Percentiles rank a stretch among this genome's conserved stretches.
Conservation (phyloP, 2,797 vertebrate species). For the Brachymystax lenok region DNA sequence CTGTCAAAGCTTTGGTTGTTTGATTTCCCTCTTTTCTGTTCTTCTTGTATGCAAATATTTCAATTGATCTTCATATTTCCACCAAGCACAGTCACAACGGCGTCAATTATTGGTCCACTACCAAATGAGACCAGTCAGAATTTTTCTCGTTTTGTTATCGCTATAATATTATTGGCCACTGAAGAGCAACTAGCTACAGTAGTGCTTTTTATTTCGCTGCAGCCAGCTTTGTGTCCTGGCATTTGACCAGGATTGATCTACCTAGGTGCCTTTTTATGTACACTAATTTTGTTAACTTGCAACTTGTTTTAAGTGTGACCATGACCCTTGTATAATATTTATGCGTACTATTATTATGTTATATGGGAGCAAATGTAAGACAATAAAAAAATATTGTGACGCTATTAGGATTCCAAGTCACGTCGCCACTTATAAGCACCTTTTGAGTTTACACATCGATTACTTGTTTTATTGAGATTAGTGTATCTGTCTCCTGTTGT, state of each 20-base stretch:
- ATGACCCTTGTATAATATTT: neutral
- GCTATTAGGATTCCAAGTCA: neutral
- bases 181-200: neutral
- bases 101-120: neutral
- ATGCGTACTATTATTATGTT: neutral
- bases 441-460: neutral
- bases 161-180: too few relatives aligned
- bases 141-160: neutral
- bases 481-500: neutral
- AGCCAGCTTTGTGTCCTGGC: too few relatives aligned
- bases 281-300: neutral
- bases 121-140: neutral
- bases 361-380: neutral
- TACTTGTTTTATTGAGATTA: neutral
- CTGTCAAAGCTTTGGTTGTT: neutral
- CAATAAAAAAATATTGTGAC: neutral
- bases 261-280: conserved; percentile 6
- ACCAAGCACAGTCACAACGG: neutral
- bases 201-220: too few relatives aligned
- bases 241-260: neutral
- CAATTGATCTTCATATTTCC: neutral
- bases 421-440: neutral
- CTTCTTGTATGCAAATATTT: conserved; percentile 2
- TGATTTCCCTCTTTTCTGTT: neutral
- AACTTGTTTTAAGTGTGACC: neutral